Conservation (phyloP, 2,888 invertebrate genomes). For the Rhamphomyia laevipes region DNA sequence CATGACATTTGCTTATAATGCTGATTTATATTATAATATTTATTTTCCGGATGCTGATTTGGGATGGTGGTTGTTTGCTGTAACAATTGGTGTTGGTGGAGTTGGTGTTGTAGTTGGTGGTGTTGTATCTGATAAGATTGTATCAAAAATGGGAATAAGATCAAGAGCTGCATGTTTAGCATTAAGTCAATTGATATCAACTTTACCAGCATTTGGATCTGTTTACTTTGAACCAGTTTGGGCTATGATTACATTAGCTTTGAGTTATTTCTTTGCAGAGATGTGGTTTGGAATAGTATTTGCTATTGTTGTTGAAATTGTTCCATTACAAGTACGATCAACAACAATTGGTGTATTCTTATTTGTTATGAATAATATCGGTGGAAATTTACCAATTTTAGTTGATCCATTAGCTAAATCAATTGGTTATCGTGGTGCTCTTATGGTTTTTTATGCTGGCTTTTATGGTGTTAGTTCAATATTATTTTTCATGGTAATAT, state of each 20-base stretch:
- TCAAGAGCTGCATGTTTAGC: slow-evolving; percentile 71
- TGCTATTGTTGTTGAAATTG: slow-evolving; percentile 80
- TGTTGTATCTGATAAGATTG: slow-evolving; percentile 73
- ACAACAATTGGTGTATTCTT: slow-evolving; percentile 78
- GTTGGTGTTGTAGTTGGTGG: slow-evolving; percentile 59
- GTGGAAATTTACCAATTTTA: slow-evolving; percentile 77
- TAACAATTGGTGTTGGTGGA: slow-evolving; percentile 69
- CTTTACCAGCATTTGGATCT: slow-evolving; percentile 75
- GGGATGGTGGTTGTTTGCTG: slow-evolving; percentile 82
- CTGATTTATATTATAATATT: slow-evolving; percentile 75
- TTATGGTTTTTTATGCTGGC: slow-evolving; percentile 82
- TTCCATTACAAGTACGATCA: slow-evolving; percentile 67
- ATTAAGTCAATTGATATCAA: slow-evolving; percentile 70
- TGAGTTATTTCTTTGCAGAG: slow-evolving; percentile 83
- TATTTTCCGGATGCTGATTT: slow-evolving; percentile 84
- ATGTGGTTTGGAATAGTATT: slow-evolving; percentile 94
- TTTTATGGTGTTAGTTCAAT: slow-evolving; percentile 79
- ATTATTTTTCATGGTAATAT: slow-evolving; percentile 68
- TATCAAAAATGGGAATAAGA: slow-evolving; percentile 73
- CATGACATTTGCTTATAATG: slow-evolving; percentile 85
- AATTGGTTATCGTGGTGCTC: slow-evolving; percentile 70
- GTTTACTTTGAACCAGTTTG: slow-evolving; percentile 69
- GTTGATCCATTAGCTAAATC: slow-evolving; percentile 74
- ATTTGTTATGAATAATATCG: slow-evolving; percentile 88
- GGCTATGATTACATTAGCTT: slow-evolving; percentile 79